phyloP scores from a whole-genome alignment of 2,888 invertebrate genomes.

The Apamea sordens region DNA sequence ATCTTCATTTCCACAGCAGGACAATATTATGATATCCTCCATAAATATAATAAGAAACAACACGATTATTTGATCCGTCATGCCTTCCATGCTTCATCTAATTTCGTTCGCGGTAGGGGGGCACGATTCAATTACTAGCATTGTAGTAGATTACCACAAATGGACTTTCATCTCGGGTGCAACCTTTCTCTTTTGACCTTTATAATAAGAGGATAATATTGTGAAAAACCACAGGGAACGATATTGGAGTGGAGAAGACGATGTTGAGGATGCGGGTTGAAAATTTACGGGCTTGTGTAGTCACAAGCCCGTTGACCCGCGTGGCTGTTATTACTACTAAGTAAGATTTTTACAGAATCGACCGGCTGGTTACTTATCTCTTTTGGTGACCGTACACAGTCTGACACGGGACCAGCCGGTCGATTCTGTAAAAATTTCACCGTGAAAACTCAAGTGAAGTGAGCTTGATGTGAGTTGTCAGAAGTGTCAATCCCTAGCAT shows the following conservation, averaged over 20 bases:
- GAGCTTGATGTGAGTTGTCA: too few relatives aligned
- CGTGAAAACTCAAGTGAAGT: too few relatives aligned
- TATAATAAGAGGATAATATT: neutral
- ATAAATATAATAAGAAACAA: conserved; percentile 20
- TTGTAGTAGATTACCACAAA: conserved; percentile 52
- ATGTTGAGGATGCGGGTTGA: neutral
- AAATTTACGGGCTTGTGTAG: neutral
- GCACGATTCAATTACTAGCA: conserved; percentile 71
- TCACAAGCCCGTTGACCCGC: too few relatives aligned
- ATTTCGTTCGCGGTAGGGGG: conserved; percentile 70
- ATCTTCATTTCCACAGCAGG: conserved; percentile 3
- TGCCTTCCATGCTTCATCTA: conserved; percentile 47
- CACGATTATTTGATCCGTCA: conserved; percentile 13
- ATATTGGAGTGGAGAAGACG: neutral
- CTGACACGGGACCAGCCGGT: too few relatives aligned
- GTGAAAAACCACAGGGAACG: neutral
- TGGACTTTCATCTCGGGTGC: conserved; percentile 43
- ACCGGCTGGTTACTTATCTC: too few relatives aligned
- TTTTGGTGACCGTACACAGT: neutral
- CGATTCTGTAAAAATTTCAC: too few relatives aligned
- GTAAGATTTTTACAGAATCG: too few relatives aligned
- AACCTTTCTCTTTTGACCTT: conserved; percentile 52
- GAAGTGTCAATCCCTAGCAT: too few relatives aligned
- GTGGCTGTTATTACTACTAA: too few relatives aligned
- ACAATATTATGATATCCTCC: neutral